phyloP scores from a whole-genome alignment of 2,113 vertebrate species.

The Symphodus melops region DNA sequence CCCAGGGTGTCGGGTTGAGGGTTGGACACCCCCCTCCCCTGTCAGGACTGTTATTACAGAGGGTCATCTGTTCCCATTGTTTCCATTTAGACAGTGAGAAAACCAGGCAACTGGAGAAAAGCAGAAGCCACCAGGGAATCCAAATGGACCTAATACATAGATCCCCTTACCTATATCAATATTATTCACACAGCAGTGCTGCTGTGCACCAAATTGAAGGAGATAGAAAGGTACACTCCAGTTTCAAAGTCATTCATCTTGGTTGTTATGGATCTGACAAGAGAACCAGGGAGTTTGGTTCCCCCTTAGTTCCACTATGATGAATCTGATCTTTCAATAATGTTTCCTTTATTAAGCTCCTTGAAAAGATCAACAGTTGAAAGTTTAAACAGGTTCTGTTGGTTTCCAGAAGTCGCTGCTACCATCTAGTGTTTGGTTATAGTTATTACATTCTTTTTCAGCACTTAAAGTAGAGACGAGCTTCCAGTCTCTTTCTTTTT shows the following conservation, averaged over 20 bases:
- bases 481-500: fast-evolving
- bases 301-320: constrained; percentile 17
- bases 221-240: constrained; percentile 30
- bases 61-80: constrained; percentile 74
- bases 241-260: constrained; percentile 37
- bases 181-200: constrained; percentile 67
- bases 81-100: constrained; percentile 66
- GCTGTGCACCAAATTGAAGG: constrained; percentile 35
- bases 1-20: constrained; percentile 83
- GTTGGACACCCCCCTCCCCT: constrained; percentile 56
- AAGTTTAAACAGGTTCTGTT: not conserved
- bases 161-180: constrained; percentile 75
- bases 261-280: constrained; percentile 39
- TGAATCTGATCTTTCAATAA: constrained; percentile 32
- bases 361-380: constrained; percentile 16
- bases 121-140: constrained; percentile 49
- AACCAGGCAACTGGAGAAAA: constrained; percentile 59
- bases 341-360: constrained; percentile 36
- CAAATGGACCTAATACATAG: constrained; percentile 35
- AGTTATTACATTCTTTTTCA: constrained; percentile 11
- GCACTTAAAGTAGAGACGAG: not conserved
- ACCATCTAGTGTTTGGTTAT: constrained; percentile 64
- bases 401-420: constrained; percentile 34
- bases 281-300: constrained; percentile 7
- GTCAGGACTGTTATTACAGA: constrained; percentile 74